Percentiles rank a stretch among this genome's conserved stretches.
Evolutionary conservation across 2,113 vertebrate genomes (phyloP).

Genomic region (Pyrgilauda ruficollis): DNA sequence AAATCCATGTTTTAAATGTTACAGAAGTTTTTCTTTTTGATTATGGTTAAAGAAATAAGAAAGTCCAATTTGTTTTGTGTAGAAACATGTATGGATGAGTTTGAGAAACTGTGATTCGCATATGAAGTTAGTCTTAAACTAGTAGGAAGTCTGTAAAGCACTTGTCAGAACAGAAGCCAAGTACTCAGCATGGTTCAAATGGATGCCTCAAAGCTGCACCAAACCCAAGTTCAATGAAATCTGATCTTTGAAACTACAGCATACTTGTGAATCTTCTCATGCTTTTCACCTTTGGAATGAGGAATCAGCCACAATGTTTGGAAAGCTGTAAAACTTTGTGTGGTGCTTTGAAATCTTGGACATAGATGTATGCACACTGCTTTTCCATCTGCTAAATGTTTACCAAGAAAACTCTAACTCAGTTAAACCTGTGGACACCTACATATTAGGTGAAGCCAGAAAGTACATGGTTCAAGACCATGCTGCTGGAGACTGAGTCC

Average conservation of each 20-base stretch:
- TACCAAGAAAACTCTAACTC: not conserved
- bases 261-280: not conserved
- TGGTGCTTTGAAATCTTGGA: not conserved
- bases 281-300: not conserved
- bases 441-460: not conserved
- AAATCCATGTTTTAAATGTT: not conserved
- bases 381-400: not conserved
- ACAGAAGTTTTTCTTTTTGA: not conserved
- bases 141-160: not conserved
- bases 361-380: accelerated
- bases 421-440: not conserved
- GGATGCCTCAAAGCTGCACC: not conserved
- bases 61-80: not conserved
- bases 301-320: not conserved
- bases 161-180: not conserved
- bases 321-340: not conserved
- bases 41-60: not conserved
- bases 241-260: not conserved
- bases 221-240: not conserved
- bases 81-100: not conserved
- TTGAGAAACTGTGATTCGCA: not conserved
- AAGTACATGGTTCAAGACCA: not conserved
- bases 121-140: not conserved
- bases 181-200: not conserved
- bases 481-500: not conserved